These are phyloP conservation scores for Hipparchia semele DNA, from an alignment of 2,888 invertebrate species.

Conservation along the genomic window DNA sequence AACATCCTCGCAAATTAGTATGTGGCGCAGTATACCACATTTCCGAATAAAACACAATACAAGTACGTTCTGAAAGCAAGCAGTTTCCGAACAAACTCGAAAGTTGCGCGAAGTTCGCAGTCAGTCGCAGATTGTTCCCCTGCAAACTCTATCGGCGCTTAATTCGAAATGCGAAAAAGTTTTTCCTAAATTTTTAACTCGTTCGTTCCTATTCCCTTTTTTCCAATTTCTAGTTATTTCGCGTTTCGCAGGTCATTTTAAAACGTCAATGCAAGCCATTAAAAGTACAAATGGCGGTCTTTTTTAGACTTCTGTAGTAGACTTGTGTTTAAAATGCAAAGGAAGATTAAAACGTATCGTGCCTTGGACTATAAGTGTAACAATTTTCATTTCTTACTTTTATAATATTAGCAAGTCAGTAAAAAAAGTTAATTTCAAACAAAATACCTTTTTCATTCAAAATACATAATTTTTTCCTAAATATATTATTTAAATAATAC, in stretches of 20 bases:
- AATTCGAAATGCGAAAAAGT: conserved; percentile 40
- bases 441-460: too few species aligned
- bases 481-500: too few species aligned
- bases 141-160: conserved; percentile 46
- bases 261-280: not conserved
- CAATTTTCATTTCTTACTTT: too few species aligned
- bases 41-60: conserved; percentile 30
- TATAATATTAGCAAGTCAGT: too few species aligned
- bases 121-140: conserved; percentile 50
- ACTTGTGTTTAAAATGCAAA: not conserved
- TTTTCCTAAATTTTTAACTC: conserved; percentile 24
- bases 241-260: not conserved
- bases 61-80: conserved; percentile 30
- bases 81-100: conserved; percentile 37
- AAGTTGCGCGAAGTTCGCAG: conserved; percentile 43
- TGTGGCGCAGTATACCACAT: conserved; percentile 19
- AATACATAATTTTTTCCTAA: too few species aligned
- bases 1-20: conserved; percentile 14
- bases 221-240: not conserved
- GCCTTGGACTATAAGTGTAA: too few species aligned
- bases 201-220: conserved; percentile 3
- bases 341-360: too few species aligned
- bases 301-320: too few species aligned
- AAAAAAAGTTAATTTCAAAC: too few species aligned
- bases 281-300: too few species aligned